Percentiles rank a stretch among this genome's conserved stretches.
Conservation (phyloP, 2,797 vertebrate genomes). For the Oryzias sinensis region DNA sequence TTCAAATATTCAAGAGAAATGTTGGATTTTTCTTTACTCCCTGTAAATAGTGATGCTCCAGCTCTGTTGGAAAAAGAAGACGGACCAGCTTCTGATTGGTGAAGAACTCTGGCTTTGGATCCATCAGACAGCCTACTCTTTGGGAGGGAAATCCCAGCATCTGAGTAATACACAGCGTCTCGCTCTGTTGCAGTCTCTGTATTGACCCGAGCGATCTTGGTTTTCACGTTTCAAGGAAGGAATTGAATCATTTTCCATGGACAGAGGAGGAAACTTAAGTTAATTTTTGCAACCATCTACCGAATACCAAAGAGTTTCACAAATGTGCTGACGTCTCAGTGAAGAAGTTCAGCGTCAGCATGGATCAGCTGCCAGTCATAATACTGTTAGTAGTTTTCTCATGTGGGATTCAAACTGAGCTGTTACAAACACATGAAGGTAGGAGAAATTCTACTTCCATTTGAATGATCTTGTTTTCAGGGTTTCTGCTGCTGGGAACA, state of each 20-base stretch:
- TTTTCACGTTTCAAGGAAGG: slow-evolving; percentile 1
- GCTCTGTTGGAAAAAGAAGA: slow-evolving; percentile 23
- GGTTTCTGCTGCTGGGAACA: background rate
- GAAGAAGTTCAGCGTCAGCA: slow-evolving; percentile 38
- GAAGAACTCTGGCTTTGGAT: slow-evolving; percentile 31
- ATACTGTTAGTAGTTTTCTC: slow-evolving; percentile 50
- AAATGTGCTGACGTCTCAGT: slow-evolving; percentile 46
- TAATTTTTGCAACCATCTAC: background rate
- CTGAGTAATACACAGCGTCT: slow-evolving; percentile 58
- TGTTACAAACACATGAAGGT: slow-evolving; percentile 76
- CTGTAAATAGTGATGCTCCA: background rate
- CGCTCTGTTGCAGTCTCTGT: slow-evolving; percentile 30
- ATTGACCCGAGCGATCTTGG: slow-evolving; percentile 30
- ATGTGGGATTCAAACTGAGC: slow-evolving; percentile 41
- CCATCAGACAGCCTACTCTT: slow-evolving; percentile 57
- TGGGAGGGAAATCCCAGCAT: slow-evolving; percentile 61
- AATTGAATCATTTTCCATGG: background rate
- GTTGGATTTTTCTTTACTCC: background rate
- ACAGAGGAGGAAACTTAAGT: background rate
- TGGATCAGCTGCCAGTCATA: slow-evolving; percentile 59
- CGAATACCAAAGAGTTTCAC: background rate
- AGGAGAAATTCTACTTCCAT: slow-evolving; percentile 10
- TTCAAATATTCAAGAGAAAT: background rate
- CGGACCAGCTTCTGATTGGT: slow-evolving; percentile 67
- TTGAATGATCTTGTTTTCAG: background rate